These are phyloP conservation scores for Anoplius nigerrimus DNA, from an alignment of 2,888 invertebrate species.

Conservation along the genomic window DNA sequence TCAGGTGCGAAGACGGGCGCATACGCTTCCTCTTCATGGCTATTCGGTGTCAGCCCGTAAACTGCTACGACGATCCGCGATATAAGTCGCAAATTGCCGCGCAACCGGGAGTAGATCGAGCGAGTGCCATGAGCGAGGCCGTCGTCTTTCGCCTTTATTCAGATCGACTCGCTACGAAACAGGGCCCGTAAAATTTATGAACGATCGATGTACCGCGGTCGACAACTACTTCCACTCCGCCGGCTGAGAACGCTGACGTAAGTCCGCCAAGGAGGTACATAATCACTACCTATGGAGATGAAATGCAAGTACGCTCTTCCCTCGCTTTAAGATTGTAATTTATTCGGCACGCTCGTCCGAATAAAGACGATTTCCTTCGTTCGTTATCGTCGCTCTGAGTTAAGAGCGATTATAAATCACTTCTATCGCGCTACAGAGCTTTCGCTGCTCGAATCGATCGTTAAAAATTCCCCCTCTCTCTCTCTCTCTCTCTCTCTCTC, in stretches of 20 bases:
- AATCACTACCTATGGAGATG: slow-evolving; percentile 7
- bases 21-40: slow-evolving; percentile 20
- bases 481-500: too few species aligned
- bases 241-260: slow-evolving; percentile 1
- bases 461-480: too few species aligned
- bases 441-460: too few species aligned
- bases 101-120: slow-evolving; percentile 19
- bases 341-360: too few species aligned
- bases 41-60: slow-evolving; percentile 32
- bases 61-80: slow-evolving; percentile 26
- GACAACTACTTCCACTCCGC: not conserved
- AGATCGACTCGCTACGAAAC: slow-evolving; percentile 21
- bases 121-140: slow-evolving; percentile 24
- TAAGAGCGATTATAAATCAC: too few species aligned
- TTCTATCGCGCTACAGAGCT: too few species aligned
- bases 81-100: slow-evolving; percentile 47
- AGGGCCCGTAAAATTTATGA: slow-evolving; percentile 51
- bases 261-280: not conserved
- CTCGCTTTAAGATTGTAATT: too few species aligned
- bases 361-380: too few species aligned
- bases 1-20: slow-evolving; percentile 13
- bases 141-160: slow-evolving; percentile 43
- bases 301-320: not conserved
- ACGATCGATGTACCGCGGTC: slow-evolving; percentile 43
- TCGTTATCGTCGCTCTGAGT: too few species aligned